Base-by-base conservation (phyloP, 1,140 invertebrate genomes). In the Cardiocondyla obscurior region DNA sequence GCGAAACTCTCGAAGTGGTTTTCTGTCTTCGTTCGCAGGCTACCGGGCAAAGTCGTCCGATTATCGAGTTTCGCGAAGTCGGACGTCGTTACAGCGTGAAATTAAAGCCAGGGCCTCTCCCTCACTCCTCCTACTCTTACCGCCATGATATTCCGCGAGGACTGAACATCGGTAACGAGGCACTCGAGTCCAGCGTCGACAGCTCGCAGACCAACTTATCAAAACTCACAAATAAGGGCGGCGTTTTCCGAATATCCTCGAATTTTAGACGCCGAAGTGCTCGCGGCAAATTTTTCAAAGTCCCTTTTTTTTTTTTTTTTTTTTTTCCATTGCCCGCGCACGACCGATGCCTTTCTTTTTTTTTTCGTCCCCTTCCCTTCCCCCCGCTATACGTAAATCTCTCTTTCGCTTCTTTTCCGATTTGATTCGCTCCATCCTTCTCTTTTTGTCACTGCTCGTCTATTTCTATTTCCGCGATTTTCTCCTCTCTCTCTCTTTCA, bases 51-150 rank as follows among this genome's bases (percentile, higher is more conserved):
- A 76, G 73, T 76, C 58, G 60, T 49, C 73, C 58, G 73, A 76
- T 76, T 76, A 76, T 64, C 58, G 73, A 76, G 58, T 76, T 76
- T 76, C 39, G 42, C 58, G 3, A 51, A 57, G 53, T n/a, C 60
- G 42, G 70, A 69, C 81, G 83, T 85, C 83, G 62, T 82, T 82
- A 85, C 67, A 76, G 62, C 83, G 84, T 83, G 81, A 83, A 85
- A 85, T 85, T 85, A 85, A 85, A 85, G 64, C 55, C 25, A 28
- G 30, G 33, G 28, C 42, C 49, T 30, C 74, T 44, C 53, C 33
- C 28, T 12, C 10, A 2, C 36, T 64, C 10, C 60, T 33, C 3
- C 33, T 19, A 6, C 60, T 2, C 12, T 42, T 10, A 7, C 8
- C 51, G 14, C 22, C 39, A 69, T 10, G 74, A 81, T 83, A 83